Evolutionary conservation across 92 coral and sea anemone species (phyloP).

Genomic region (Phenganax marumi): DNA sequence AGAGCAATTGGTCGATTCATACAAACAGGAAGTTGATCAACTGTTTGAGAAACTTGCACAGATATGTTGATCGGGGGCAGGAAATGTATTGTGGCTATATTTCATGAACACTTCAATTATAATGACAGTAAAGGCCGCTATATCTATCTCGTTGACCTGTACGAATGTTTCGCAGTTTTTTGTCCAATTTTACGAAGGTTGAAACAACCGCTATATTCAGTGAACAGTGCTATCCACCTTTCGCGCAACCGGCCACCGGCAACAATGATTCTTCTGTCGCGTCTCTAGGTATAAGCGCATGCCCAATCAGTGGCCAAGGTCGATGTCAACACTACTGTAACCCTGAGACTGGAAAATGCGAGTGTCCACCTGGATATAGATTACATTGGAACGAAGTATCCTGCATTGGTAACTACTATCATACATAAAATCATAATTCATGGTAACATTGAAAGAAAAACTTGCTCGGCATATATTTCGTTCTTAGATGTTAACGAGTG

Average conservation of each 20-base stretch:
- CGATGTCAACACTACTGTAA: slow-evolving; percentile 36
- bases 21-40: too few relatives aligned
- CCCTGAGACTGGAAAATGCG: slow-evolving; percentile 26
- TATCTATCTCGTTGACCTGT: background rate
- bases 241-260: too few relatives aligned
- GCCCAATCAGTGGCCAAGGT: slow-evolving; percentile 26
- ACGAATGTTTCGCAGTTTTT: too few relatives aligned
- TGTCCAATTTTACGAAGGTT: too few relatives aligned
- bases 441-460: background rate
- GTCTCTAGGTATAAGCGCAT: slow-evolving; percentile 13
- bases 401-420: background rate
- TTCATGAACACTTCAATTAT: too few relatives aligned
- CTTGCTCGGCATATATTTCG: background rate
- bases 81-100: too few relatives aligned
- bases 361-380: slow-evolving; percentile 29
- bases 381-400: slow-evolving; percentile 36
- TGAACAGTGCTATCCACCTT: too few relatives aligned
- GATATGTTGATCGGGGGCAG: too few relatives aligned
- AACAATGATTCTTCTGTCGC: background rate
- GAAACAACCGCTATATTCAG: too few relatives aligned
- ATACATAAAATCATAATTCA: background rate
- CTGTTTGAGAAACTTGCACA: too few relatives aligned
- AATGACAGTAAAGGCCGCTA: background rate
- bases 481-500: slow-evolving; percentile 35
- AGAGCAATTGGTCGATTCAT: too few relatives aligned